These are phyloP conservation scores for Lordiphosa andalusiaca DNA, from an alignment of 2,888 invertebrate genomes.

Conservation along the genomic window DNA sequence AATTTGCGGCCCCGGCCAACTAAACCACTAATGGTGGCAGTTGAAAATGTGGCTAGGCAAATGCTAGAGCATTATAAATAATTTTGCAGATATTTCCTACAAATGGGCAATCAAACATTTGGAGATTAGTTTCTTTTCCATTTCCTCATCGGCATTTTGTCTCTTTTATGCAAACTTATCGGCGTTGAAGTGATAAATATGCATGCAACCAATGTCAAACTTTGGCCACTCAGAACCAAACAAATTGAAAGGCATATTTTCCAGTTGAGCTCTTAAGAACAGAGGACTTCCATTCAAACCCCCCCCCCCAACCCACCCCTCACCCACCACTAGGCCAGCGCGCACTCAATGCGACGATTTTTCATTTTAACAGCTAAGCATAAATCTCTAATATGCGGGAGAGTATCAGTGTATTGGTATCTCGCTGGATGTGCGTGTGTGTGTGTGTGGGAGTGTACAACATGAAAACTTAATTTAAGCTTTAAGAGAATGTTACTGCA, in stretches of 20 bases:
- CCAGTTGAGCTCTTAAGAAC: conserved; percentile 3
- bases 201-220: conserved; percentile 16
- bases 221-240: conserved; percentile 21
- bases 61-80: conserved; percentile 7
- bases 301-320: too few species aligned
- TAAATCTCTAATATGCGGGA: conserved; percentile 27
- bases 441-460: conserved; percentile 3
- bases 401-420: conserved; percentile 1
- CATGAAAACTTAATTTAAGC: conserved; percentile 34
- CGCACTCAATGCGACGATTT: conserved; percentile 26
- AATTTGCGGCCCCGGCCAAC: conserved; percentile 25
- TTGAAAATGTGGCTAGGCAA: conserved; percentile 1
- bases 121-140: conserved; percentile 8
- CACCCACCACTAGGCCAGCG: conserved; percentile 3
- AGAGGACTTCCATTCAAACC: not conserved
- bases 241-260: conserved; percentile 18
- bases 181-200: conserved; percentile 27
- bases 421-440: too few species aligned
- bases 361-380: conserved; percentile 41
- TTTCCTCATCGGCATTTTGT: not conserved
- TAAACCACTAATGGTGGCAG: conserved; percentile 19
- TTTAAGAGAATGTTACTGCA: conserved; percentile 10
- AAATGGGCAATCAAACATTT: conserved; percentile 34
- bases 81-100: conserved; percentile 7
- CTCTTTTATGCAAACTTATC: conserved; percentile 29